Evolutionary conservation across 2,113 vertebrate genomes (phyloP).

Genomic region (Labeo rohita): DNA sequence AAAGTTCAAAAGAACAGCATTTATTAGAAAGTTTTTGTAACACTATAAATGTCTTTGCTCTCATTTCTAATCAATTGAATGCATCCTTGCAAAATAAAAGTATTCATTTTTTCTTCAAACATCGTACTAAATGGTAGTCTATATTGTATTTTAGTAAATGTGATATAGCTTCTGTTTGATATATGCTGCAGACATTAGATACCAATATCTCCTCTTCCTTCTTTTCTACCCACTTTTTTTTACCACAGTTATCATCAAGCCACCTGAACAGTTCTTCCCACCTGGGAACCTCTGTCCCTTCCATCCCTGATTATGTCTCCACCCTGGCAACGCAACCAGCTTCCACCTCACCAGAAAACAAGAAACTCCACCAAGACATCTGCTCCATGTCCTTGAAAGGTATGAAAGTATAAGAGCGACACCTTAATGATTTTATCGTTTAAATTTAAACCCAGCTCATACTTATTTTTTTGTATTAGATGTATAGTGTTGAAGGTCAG

Average conservation of each 20-base stretch:
- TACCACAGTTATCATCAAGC: slow-evolving; percentile 54
- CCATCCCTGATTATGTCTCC: slow-evolving; percentile 79
- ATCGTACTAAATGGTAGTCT: background rate
- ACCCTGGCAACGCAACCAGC: slow-evolving; percentile 67
- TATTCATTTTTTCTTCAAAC: background rate
- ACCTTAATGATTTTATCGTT: background rate
- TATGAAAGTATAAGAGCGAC: slow-evolving; percentile 72
- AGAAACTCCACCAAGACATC: slow-evolving; percentile 80
- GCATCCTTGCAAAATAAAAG: background rate
- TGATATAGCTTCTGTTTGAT: background rate
- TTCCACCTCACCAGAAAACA: slow-evolving; percentile 71
- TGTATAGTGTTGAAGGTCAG: background rate
- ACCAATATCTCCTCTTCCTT: background rate
- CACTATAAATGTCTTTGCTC: background rate
- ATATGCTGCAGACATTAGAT: background rate
- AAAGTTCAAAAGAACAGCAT: background rate
- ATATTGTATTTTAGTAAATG: background rate
- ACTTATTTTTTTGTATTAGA: background rate
- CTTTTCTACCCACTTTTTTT: background rate
- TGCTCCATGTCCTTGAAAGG: slow-evolving; percentile 82
- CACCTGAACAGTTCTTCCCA: slow-evolving; percentile 61
- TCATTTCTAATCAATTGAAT: background rate
- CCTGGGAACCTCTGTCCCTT: slow-evolving; percentile 78
- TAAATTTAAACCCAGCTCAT: background rate
- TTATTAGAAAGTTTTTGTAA: background rate